Base-by-base conservation (phyloP, 2,113 vertebrate genomes). In the Lucifuga dentata region DNA sequence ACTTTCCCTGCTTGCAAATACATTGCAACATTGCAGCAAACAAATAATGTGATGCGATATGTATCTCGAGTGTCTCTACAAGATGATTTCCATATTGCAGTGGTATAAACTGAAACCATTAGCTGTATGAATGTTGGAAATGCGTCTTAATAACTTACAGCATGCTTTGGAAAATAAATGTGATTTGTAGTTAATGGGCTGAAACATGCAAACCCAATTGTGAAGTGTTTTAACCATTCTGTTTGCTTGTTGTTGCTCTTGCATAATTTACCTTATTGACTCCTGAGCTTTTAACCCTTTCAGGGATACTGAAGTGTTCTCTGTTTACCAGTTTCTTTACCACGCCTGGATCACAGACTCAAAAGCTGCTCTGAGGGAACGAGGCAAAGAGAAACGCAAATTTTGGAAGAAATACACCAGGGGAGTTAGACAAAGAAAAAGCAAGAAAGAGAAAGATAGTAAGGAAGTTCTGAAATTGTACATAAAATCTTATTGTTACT, bases 291-390 rank as follows among this genome's bases (percentile, higher is more conserved):
- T 5, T n/a, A 16, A 1, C 40, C 21, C 2, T 2, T 35, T 61
- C 0, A 32, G 7, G 46, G 2, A 59, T 51, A 17, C 7, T 48
- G 13, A 68, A 11, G 16, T 29, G n/a, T 48, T 83, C 67, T 82
- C 83, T 79, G 56, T 79, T 78, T 63, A 68, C 36, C 89, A 99
- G 98, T 99, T 98, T 90, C 90, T 99, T 44, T 99, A 99, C 85
- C 96, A 97, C 46, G 95, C 98, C 61, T 98, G 97, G 98, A 96
- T 98, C 80, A 97, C 96, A 21, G 95, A 99, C 84, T 95, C 98
- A 24, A 98, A 98, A 92, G 95, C 96, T 3, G 95, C 95, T 2
- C 89, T 99, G 36, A 95, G 92, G 72, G 95, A 96, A 35, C 90
- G 94, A 10, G 88, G 80, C 61, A 98, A 94, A 87, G 94, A 94